These are phyloP conservation scores for Lepidothrix coronata DNA, from an alignment of 2,113 vertebrate species.

Conservation along the genomic window DNA sequence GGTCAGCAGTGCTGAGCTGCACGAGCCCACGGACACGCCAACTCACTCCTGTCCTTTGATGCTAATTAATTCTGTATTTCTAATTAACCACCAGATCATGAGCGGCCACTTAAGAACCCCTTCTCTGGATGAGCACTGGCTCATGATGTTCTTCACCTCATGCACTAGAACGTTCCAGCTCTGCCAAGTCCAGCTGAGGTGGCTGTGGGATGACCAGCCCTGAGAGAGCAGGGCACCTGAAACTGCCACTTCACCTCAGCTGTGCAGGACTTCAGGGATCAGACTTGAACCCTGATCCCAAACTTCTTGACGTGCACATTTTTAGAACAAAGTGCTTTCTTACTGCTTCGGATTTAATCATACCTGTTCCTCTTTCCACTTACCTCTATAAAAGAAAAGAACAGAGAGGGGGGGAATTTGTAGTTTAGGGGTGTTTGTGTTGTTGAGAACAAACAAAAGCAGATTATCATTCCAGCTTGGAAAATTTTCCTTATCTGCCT, in stretches of 20 bases:
- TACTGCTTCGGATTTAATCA: neutral
- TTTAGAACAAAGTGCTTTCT: neutral
- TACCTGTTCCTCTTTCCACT: neutral
- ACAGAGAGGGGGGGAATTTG: neutral
- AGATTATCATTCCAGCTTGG: neutral
- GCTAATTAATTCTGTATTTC: neutral
- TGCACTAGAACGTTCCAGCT: neutral
- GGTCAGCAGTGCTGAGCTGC: neutral
- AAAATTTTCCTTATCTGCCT: neutral
- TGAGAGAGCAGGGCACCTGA: too few relatives aligned
- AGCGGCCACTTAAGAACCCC: neutral
- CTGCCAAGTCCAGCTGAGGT: fast-evolving
- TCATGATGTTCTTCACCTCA: neutral
- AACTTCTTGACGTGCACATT: fast-evolving
- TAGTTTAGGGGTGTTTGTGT: neutral
- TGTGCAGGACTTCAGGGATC: neutral
- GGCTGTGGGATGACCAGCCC: neutral
- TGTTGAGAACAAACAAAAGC: neutral
- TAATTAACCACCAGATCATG: neutral
- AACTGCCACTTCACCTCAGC: neutral
- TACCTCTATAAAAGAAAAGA: neutral
- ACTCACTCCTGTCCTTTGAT: neutral
- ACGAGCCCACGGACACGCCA: neutral
- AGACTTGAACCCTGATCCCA: neutral
- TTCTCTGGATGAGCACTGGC: neutral